A percentile compares a stretch with the other conserved stretches of the same genome.
Conservation (phyloP, 2,113 vertebrate species). For the Chaetops frenatus region DNA sequence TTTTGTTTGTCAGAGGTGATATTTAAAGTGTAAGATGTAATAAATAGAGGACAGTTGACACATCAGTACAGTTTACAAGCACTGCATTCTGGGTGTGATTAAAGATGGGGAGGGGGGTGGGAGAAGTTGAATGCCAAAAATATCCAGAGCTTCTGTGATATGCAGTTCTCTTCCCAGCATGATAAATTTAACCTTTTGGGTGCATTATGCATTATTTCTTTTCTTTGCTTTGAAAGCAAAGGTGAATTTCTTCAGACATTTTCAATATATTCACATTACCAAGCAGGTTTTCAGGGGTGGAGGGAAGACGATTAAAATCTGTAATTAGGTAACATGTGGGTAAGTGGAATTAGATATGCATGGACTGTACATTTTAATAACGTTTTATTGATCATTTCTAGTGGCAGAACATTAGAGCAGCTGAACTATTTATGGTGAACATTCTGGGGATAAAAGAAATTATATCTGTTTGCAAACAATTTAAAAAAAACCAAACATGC, state of each 20-base stretch:
- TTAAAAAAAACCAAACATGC: not conserved
- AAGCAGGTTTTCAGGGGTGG: constrained; percentile 11
- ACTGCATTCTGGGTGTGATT: constrained; percentile 74
- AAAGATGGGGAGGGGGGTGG: constrained; percentile 41
- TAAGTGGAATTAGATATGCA: constrained; percentile 54
- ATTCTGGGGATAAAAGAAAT: constrained; percentile 38
- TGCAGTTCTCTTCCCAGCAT: constrained; percentile 30
- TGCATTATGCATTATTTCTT: not conserved
- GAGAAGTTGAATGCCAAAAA: constrained; percentile 71
- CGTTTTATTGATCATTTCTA: constrained; percentile 49
- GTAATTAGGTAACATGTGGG: constrained; percentile 59
- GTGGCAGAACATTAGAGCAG: constrained; percentile 19
- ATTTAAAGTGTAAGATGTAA: constrained; percentile 82
- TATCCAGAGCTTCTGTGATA: constrained; percentile 60
- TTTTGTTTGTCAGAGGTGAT: constrained; percentile 89
- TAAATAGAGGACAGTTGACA: constrained; percentile 78
- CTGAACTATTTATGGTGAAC: constrained; percentile 51
- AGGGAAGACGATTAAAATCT: constrained; percentile 56
- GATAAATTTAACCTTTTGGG: constrained; percentile 53
- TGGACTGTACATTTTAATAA: constrained; percentile 64
- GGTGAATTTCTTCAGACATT: constrained; percentile 6
- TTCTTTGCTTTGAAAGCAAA: constrained; percentile 16
- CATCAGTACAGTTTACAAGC: constrained; percentile 68
- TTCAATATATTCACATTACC: not conserved
- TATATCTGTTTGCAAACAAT: constrained; percentile 10